Base-by-base conservation (phyloP, 2,797 vertebrate species). In the Sebastes vulpes region DNA sequence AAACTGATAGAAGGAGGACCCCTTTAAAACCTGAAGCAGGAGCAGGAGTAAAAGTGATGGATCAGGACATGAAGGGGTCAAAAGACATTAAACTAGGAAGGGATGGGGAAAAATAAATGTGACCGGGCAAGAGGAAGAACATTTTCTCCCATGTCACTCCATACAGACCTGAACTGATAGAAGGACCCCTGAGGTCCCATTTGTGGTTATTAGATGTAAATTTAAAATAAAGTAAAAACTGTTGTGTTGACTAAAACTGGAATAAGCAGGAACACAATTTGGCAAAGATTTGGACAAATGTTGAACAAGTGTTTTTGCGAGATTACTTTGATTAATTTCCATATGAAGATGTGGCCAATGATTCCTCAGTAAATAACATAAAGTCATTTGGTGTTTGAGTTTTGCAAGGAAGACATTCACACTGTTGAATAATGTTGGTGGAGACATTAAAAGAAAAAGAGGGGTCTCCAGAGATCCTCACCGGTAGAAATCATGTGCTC, bases 331-430 rank as follows among this genome's bases (percentile, higher is more conserved):
- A 38, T 38, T 38, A 5, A 38, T 38, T 38, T 38, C 35, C 38
- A 42, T 42, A 42, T 46, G 4, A 38, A 81, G 4, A 75, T 10
- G 23, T 48, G 18, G 56, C 46, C 63, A 57, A 6, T 32, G 50
- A 79, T 69, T 82, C 54, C 23, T 78, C 67, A 25, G 60, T 63
- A 71, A 84, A 77, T 26, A 75, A 77, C 52, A 72, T 18, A 5
- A 48, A 54, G 21, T 32, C 25, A 21, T 77, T 65, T 81, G 38
- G 74, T 73, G 38, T 76, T 73, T 42, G 54, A 65, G 61, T 84
- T 64, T 67, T 52, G 23, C 59, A 35, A 21, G 53, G 54, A 18
- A 66, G 12, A 53, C 12, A 16, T 42, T 42, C 38, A 42, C 38
- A 42, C 42, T 48, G 65, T 20, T 72, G 69, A 38, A 20, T 48